A percentile compares a stretch with the other conserved stretches of the same genome.
phyloP scores from a whole-genome alignment of 2,888 invertebrate genomes.

The Atherix ibis region DNA sequence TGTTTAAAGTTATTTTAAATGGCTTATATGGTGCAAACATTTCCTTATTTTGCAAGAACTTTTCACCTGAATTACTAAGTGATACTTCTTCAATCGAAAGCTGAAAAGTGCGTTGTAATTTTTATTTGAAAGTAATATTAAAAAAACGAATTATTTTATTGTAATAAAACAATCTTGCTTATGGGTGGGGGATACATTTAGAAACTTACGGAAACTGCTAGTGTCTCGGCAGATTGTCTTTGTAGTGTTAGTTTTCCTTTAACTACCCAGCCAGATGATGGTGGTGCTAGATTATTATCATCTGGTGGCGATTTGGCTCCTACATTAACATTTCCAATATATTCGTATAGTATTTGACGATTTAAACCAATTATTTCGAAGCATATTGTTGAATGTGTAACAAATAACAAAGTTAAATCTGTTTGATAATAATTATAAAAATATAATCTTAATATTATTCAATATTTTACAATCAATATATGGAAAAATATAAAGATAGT shows the following conservation, averaged over 20 bases:
- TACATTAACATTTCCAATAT: constrained; percentile 29
- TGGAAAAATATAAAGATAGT: too few relatives aligned
- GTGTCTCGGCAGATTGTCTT: constrained; percentile 20
- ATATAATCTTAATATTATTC: background rate
- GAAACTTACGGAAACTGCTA: constrained; percentile 32
- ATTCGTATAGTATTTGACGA: constrained; percentile 33
- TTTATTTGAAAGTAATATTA: background rate
- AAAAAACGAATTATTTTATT: background rate
- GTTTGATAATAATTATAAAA: background rate
- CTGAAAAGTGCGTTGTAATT: constrained; percentile 19
- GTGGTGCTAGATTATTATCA: constrained; percentile 25
- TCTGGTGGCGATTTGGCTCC: constrained; percentile 31
- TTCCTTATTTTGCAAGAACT: constrained; percentile 31
- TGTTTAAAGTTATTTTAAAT: constrained; percentile 24
- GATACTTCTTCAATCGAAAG: constrained; percentile 31
- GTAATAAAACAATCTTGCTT: background rate
- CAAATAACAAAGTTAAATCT: too few relatives aligned
- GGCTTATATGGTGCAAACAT: constrained; percentile 33
- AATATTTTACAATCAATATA: too few relatives aligned
- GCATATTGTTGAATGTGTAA: constrained; percentile 18
- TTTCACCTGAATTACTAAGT: constrained; percentile 30
- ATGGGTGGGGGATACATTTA: too few relatives aligned
- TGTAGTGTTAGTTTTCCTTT: constrained; percentile 29
- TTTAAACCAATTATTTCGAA: constrained; percentile 29
- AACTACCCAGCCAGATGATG: constrained; percentile 31